Percentiles rank a stretch among this genome's conserved stretches.
Evolutionary conservation across 2,113 vertebrate species (phyloP).

Genomic region (Donacobius atricapilla): DNA sequence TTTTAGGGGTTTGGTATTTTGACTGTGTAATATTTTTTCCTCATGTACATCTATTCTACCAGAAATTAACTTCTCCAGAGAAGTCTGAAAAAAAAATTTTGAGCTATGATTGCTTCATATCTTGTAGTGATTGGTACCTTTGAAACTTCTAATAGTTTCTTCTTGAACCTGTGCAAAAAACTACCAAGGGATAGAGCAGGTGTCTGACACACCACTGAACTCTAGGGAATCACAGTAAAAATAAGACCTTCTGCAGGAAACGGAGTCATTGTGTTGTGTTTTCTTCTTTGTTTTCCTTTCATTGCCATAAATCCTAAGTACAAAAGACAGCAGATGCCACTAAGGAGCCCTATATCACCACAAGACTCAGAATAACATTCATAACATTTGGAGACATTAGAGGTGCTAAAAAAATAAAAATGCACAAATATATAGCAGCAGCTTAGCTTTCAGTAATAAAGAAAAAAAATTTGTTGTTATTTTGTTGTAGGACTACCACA

Average conservation of each 20-base stretch:
- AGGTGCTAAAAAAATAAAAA: background rate
- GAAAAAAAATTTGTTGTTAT: background rate
- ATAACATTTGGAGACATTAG: background rate
- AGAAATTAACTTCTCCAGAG: background rate
- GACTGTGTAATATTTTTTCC: background rate
- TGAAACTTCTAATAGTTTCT: background rate
- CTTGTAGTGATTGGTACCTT: background rate
- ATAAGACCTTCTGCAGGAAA: background rate
- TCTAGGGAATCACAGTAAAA: background rate
- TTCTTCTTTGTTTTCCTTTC: background rate
- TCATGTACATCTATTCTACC: background rate
- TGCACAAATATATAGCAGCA: background rate
- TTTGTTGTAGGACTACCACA: rapidly evolving
- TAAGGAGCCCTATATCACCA: background rate
- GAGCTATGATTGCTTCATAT: background rate
- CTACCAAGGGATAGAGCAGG: background rate
- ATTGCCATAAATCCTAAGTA: background rate
- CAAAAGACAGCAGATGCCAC: background rate
- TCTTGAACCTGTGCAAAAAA: background rate
- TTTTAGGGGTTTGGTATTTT: background rate
- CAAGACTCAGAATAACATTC: background rate
- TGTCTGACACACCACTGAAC: background rate
- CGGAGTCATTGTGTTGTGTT: background rate
- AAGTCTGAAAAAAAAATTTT: background rate
- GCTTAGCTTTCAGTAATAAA: background rate